Base-by-base conservation (phyloP, 2,797 vertebrate species). In the Epinephelus coioides region DNA sequence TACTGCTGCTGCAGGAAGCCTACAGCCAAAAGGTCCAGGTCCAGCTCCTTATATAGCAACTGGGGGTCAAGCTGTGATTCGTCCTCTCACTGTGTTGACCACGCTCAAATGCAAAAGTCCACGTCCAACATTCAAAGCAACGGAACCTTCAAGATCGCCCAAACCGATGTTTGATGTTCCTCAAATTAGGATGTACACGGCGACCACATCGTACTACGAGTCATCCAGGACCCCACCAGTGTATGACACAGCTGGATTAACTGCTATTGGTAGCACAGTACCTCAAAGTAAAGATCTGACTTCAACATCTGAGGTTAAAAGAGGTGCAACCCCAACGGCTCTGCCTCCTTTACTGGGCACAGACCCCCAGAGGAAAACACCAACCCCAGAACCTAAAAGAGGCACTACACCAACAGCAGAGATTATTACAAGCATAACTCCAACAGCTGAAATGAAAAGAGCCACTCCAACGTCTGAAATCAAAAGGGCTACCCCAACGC, bases 111-210 rank as follows among this genome's bases (percentile, higher is more conserved):
- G 77, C n/a, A 95, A 69, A 94, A 93, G 94, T 87, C 89, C 94
- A 84, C 94, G 89, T 83, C 95, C 94, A 72, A 95, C 91, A 62
- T 94, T 94, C 84, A 94, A 82, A 87, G 91, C 92, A 70, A 91
- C 83, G 0, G 93, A 95, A 72, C 81, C 60, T 51, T 90, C 94
- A 21, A 94, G 83, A 93, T 91, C 93, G 5, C 94, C 94, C 60
- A 96, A 87, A 88, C 90, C 95, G 1, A 94, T 96, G 94, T 96
- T 95, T 92, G 95, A 96, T 47, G 95, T 96, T 65, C 96, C 95
- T 64, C 90, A 96, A 84, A 96, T 96, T 38, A 92, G 92, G 69
- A 92, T 94, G 89, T 96, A 96, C 84, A 96, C 95, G 1, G 94
- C 95, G 2, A 95, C 91, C 64, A 92, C 94, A 8, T 94, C 94